Evolutionary conservation across 2,888 invertebrate species (phyloP).

Genomic region (Phyto melanocephala): DNA sequence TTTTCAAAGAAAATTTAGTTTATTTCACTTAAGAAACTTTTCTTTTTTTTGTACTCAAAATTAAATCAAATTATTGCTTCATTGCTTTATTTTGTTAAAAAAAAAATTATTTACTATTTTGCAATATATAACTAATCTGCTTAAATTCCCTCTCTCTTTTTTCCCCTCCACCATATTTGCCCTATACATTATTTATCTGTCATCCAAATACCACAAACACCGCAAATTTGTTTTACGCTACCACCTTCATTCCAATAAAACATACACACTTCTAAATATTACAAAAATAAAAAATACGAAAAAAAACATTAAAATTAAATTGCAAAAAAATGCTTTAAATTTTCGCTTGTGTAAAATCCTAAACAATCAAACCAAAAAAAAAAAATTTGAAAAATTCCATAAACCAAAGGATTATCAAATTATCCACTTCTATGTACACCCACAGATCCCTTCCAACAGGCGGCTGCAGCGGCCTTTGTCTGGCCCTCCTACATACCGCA

Average conservation of each 20-base stretch:
- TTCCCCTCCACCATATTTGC: conserved; percentile 79
- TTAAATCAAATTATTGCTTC: conserved; percentile 1
- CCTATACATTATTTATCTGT: conserved; percentile 61
- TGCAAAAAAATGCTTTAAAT: conserved; percentile 26
- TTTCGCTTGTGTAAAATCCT: conserved; percentile 49
- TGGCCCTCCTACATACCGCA: conserved; percentile 77
- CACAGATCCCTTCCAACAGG: conserved; percentile 78
- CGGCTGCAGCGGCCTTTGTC: conserved; percentile 75
- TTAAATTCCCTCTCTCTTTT: conserved; percentile 82
- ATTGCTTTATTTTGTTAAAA: background rate
- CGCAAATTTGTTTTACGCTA: conserved; percentile 63
- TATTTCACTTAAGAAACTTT: background rate
- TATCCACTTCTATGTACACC: conserved; percentile 76
- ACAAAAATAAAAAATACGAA: conserved; percentile 55
- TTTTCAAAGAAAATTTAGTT: background rate
- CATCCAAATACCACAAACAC: conserved; percentile 71
- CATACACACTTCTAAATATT: background rate
- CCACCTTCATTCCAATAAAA: conserved; percentile 46
- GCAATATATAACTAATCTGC: conserved; percentile 78
- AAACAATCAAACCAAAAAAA: conserved; percentile 28
- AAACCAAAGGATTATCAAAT: conserved; percentile 76
- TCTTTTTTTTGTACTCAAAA: background rate
- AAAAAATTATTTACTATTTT: conserved; percentile 64
- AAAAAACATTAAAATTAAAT: conserved; percentile 43
- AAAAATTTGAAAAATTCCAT: conserved; percentile 49